Evolutionary conservation across 2,888 invertebrate genomes (phyloP).

Genomic region (Patella ulyssiponensis): DNA sequence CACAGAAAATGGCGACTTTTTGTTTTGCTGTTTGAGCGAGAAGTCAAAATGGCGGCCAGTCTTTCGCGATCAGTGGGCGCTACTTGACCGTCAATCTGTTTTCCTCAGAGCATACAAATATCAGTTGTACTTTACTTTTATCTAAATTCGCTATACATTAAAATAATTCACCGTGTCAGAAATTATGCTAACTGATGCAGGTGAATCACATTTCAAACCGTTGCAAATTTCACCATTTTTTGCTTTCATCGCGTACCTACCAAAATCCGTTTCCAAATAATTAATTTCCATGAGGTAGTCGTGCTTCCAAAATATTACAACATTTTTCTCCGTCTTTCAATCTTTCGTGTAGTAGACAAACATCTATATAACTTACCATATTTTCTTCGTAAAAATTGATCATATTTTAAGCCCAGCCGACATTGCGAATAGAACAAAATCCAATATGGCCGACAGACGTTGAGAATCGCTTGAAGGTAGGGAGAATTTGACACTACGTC

Average conservation of each 20-base stretch:
- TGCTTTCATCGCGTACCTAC: too few species aligned
- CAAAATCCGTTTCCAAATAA: too few species aligned
- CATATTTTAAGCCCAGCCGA: not conserved
- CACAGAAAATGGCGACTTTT: constrained; percentile 30
- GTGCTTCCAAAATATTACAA: not conserved
- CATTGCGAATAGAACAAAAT: constrained; percentile 18
- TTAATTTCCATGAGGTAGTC: not conserved
- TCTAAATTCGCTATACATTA: too few species aligned
- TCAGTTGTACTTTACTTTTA: too few species aligned
- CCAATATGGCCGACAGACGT: constrained; percentile 58
- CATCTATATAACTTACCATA: not conserved
- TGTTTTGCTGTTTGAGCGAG: constrained; percentile 10
- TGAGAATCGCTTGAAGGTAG: constrained; percentile 55
- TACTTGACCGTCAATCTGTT: too few species aligned
- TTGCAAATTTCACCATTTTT: too few species aligned
- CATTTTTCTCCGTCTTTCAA: not conserved
- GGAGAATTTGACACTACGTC: constrained; percentile 48
- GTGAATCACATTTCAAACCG: too few species aligned
- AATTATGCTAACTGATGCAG: too few species aligned
- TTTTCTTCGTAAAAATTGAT: constrained; percentile 3
- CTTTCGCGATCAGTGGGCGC: too few species aligned
- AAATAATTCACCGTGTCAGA: too few species aligned
- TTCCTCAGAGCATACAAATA: too few species aligned
- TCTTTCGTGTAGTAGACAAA: not conserved
- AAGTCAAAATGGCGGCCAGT: constrained; percentile 32